phyloP scores from a whole-genome alignment of 2,797 vertebrate genomes.

The Discoglossus pictus region DNA sequence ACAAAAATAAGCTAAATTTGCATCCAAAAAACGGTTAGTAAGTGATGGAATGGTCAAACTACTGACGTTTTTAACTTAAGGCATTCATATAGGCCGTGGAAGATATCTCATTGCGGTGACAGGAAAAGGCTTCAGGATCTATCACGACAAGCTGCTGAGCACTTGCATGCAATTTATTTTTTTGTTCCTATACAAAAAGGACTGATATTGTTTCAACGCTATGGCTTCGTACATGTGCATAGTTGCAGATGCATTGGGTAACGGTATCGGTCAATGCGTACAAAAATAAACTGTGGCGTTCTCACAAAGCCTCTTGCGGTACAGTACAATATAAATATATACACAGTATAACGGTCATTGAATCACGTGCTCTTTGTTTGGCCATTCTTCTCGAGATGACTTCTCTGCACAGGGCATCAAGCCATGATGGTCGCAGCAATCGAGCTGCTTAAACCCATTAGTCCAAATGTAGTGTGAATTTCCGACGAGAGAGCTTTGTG shows the following conservation, averaged over 20 bases:
- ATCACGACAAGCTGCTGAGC: slow-evolving; percentile 62
- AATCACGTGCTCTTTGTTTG: slow-evolving; percentile 56
- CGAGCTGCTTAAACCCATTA: slow-evolving; percentile 54
- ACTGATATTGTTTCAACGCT: slow-evolving; percentile 60
- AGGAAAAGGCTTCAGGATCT: slow-evolving; percentile 60
- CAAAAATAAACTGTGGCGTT: slow-evolving; percentile 75
- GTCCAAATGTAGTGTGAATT: slow-evolving; percentile 69
- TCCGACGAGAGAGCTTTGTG: slow-evolving; percentile 57
- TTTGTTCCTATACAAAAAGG: slow-evolving; percentile 39
- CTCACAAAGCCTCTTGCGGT: slow-evolving; percentile 70
- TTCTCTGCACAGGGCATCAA: slow-evolving; percentile 7
- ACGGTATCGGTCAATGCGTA: slow-evolving; percentile 68
- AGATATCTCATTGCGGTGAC: slow-evolving; percentile 60
- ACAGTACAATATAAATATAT: slow-evolving; percentile 69
- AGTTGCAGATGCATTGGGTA: slow-evolving; percentile 70
- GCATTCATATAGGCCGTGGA: slow-evolving; percentile 69
- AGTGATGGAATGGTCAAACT: slow-evolving; percentile 62
- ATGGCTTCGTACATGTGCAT: slow-evolving; percentile 80
- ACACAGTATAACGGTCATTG: slow-evolving; percentile 65
- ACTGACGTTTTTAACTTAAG: slow-evolving; percentile 74
- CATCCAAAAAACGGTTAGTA: slow-evolving; percentile 70
- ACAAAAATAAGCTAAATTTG: slow-evolving; percentile 64
- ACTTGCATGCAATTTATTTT: slow-evolving; percentile 67
- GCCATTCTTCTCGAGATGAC: background rate
- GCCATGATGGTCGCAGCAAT: slow-evolving; percentile 38